Evolutionary conservation across 1,140 invertebrate genomes (phyloP).

Genomic region (Dreissena polymorpha): DNA sequence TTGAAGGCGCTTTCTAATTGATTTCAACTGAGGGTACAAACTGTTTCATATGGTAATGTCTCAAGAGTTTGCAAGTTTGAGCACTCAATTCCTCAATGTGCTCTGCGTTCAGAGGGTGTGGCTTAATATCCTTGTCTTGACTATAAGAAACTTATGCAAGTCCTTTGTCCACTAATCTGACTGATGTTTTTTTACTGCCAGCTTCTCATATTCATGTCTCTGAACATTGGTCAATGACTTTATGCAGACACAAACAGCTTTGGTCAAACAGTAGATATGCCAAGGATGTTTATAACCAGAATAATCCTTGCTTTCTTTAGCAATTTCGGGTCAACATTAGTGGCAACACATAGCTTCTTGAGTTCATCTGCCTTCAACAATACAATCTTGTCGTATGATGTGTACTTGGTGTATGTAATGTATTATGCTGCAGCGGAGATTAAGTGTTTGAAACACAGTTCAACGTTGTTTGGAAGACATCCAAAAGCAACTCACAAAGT

Average conservation of each 20-base stretch:
- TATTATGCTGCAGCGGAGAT: too few species aligned
- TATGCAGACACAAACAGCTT: neutral
- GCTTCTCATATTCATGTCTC: neutral
- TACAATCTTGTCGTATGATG: constrained; percentile 22
- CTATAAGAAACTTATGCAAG: neutral
- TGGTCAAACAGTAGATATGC: constrained; percentile 22
- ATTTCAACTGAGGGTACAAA: constrained; percentile 10
- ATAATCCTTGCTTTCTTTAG: too few species aligned
- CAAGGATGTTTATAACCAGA: constrained; percentile 10
- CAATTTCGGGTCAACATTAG: constrained; percentile 19
- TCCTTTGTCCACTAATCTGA: constrained; percentile 31
- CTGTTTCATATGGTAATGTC: constrained; percentile 11
- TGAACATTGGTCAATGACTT: neutral
- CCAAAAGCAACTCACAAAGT: too few species aligned
- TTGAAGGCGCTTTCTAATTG: neutral
- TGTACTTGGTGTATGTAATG: too few species aligned
- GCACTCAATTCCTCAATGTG: neutral
- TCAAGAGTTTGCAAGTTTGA: constrained; percentile 29
- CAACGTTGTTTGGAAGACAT: too few species aligned
- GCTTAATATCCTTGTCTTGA: constrained; percentile 21
- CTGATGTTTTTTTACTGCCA: constrained; percentile 14
- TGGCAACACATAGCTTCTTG: neutral
- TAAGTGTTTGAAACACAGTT: too few species aligned
- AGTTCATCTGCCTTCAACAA: constrained; percentile 21
- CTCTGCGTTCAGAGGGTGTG: constrained; percentile 3